Conservation (phyloP, 2,888 invertebrate genomes). For the Drosophila sordidapex region DNA sequence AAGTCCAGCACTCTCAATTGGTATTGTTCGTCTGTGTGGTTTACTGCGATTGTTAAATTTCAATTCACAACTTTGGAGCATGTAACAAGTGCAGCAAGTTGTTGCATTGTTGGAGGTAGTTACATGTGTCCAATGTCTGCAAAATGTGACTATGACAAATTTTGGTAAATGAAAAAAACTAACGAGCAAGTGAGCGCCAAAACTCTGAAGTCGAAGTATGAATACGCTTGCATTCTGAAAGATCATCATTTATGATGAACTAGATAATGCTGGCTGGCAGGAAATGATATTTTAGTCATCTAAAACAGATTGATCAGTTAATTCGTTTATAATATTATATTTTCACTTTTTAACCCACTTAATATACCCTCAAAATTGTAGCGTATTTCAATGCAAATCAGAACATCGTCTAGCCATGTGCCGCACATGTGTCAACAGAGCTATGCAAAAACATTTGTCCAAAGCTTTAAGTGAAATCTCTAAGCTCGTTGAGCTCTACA, state of each 20-base stretch:
- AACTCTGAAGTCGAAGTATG: neutral
- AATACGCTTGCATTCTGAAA: slow-evolving; percentile 12
- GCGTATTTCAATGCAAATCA: slow-evolving; percentile 51
- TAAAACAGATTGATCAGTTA: neutral
- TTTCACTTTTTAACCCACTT: neutral
- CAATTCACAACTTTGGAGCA: slow-evolving; percentile 72
- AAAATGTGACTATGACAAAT: slow-evolving; percentile 51
- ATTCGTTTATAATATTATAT: neutral
- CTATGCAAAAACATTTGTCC: slow-evolving; percentile 54
- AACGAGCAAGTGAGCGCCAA: slow-evolving; percentile 11
- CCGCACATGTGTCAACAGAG: slow-evolving; percentile 51
- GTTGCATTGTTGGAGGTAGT: slow-evolving; percentile 68
- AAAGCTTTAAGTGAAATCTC: slow-evolving; percentile 58
- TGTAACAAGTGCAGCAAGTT: slow-evolving; percentile 72
- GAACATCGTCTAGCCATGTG: slow-evolving; percentile 38
- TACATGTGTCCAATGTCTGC: slow-evolving; percentile 58
- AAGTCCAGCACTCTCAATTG: neutral
- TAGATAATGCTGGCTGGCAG: neutral
- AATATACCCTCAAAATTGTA: neutral
- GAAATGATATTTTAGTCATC: neutral
- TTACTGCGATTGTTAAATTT: slow-evolving; percentile 63
- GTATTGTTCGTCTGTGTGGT: slow-evolving; percentile 19
- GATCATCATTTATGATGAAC: neutral
- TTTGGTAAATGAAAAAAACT: slow-evolving; percentile 28
- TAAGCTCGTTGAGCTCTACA: slow-evolving; percentile 42